Evolutionary conservation across 64 coral and sea anemone genomes (phyloP).

Genomic region (Dendronephthya gigantea): DNA sequence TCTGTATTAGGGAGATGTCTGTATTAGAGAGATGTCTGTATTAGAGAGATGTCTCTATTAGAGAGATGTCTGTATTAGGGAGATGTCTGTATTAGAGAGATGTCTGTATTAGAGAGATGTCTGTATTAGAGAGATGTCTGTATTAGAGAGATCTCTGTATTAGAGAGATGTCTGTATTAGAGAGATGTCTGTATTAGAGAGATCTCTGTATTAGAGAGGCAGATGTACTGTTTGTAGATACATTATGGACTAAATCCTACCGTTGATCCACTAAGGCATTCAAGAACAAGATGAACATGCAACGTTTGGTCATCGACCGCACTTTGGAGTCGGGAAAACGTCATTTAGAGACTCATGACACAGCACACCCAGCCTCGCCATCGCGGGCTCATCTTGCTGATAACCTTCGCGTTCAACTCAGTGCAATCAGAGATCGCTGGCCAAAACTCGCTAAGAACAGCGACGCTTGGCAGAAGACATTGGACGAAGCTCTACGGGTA

Average conservation of each 20-base stretch:
- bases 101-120: too few species aligned
- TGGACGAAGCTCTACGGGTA: constrained; percentile 77
- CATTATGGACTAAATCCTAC: not conserved
- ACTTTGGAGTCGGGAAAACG: constrained; percentile 64
- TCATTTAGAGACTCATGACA: constrained; percentile 59
- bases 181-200: not conserved
- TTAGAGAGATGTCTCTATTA: too few species aligned
- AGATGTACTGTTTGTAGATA: not conserved
- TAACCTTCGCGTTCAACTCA: constrained; percentile 59
- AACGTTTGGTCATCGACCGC: constrained; percentile 70
- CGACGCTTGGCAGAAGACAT: constrained; percentile 73
- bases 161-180: too few species aligned
- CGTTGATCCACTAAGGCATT: constrained; percentile 41
- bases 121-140: too few species aligned
- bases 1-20: too few species aligned
- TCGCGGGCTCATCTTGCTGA: constrained; percentile 58
- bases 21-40: too few species aligned
- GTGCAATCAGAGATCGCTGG: constrained; percentile 46
- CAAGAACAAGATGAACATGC: constrained; percentile 81
- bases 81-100: too few species aligned
- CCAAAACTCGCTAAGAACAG: constrained; percentile 41
- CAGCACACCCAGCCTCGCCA: constrained; percentile 43
- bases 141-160: too few species aligned
- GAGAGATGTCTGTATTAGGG: too few species aligned
- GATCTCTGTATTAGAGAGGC: not conserved